Conservation (phyloP, 2,797 vertebrate species). For the Typhlichthys subterraneus region DNA sequence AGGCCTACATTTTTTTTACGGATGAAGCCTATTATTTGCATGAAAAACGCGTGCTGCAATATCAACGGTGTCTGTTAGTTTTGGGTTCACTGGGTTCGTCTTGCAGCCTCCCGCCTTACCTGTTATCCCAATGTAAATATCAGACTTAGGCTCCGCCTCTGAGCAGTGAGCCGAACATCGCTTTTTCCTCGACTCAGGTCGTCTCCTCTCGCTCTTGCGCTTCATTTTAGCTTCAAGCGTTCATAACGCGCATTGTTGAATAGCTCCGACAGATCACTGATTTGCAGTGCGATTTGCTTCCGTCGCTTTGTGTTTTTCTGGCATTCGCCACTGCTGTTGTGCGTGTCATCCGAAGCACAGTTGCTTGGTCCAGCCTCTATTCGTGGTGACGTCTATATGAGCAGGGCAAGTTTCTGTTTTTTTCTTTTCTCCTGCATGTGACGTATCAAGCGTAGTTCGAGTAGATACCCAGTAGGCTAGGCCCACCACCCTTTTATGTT, state of each 20-base stretch:
- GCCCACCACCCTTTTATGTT: conserved; percentile 45
- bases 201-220: conserved; percentile 80
- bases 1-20: not conserved
- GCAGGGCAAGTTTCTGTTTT: conserved; percentile 67
- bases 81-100: conserved; percentile 46
- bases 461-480: conserved; percentile 38
- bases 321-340: conserved; percentile 37
- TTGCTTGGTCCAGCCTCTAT: conserved; percentile 47
- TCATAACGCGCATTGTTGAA: conserved; percentile 46
- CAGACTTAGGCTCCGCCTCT: conserved; percentile 73
- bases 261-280: conserved; percentile 20
- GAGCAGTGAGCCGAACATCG: conserved; percentile 71
- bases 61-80: not conserved
- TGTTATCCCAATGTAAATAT: conserved; percentile 80
- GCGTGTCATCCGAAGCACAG: conserved; percentile 40
- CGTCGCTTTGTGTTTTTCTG: conserved; percentile 18
- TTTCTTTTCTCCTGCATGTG: conserved; percentile 71
- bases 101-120: conserved; percentile 67
- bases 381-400: conserved; percentile 68
- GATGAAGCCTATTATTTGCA: not conserved
- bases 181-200: conserved; percentile 78
- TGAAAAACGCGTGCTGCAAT: not conserved
- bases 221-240: conserved; percentile 74
- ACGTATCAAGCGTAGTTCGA: conserved; percentile 64
- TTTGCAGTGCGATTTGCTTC: conserved; percentile 29